These are phyloP conservation scores for Pristiophorus japonicus DNA, from an alignment of 2,113 vertebrate species.

Conservation along the genomic window DNA sequence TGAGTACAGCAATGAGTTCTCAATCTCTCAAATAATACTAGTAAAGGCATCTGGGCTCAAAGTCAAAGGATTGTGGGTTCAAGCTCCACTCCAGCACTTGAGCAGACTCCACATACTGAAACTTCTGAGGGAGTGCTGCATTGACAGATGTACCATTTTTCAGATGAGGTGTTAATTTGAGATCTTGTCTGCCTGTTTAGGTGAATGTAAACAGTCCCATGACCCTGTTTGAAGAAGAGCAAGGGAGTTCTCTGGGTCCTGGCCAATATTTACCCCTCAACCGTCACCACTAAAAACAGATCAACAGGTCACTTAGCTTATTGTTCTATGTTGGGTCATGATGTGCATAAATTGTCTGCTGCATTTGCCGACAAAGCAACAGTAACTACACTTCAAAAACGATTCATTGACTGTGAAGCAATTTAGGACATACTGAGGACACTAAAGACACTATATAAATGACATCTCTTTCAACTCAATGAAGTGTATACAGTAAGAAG, in stretches of 20 bases:
- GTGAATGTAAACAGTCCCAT: too few species aligned
- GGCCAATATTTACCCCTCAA: neutral
- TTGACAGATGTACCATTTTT: neutral
- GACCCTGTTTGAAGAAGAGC: neutral
- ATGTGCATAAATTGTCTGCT: neutral
- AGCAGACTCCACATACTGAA: neutral
- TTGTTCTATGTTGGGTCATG: neutral
- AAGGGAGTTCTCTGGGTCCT: neutral
- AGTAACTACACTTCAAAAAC: neutral
- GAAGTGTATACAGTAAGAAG: neutral
- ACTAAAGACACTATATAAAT: neutral
- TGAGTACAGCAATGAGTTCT: neutral
- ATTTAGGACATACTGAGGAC: neutral
- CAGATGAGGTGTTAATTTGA: neutral
- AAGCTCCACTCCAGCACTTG: neutral
- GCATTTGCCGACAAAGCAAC: neutral
- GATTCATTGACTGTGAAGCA: neutral
- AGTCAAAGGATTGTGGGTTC: neutral
- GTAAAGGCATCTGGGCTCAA: neutral
- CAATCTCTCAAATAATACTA: neutral
- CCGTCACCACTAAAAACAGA: neutral
- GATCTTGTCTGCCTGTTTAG: neutral
- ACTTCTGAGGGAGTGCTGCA: neutral
- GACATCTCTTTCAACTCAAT: neutral
- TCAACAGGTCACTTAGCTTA: neutral